A percentile compares a stretch with the other conserved stretches of the same genome.
Evolutionary conservation across 2,888 invertebrate species (phyloP).

Genomic region (Pyrrhia umbra): DNA sequence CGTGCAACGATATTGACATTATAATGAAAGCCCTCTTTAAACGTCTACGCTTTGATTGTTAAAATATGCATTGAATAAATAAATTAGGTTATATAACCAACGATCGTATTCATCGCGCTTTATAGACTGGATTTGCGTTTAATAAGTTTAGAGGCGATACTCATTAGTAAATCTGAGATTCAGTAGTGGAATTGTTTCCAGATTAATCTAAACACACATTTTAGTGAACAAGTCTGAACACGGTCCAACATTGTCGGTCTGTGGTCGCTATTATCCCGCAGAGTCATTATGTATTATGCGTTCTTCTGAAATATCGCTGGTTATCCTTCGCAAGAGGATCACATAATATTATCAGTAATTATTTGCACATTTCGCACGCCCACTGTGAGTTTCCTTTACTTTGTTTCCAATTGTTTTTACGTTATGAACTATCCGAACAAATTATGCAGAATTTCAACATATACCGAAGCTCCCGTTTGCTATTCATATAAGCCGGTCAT

Average conservation of each 20-base stretch:
- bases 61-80: conserved; percentile 76
- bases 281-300: conserved; percentile 70
- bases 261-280: conserved; percentile 57
- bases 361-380: conserved; percentile 78
- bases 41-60: conserved; percentile 75
- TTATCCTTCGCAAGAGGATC: conserved; percentile 76
- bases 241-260: conserved; percentile 57
- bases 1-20: conserved; percentile 76
- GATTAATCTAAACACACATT: conserved; percentile 56
- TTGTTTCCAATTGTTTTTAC: conserved; percentile 74
- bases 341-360: conserved; percentile 86
- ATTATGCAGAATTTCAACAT: conserved; percentile 46
- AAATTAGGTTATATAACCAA: conserved; percentile 62
- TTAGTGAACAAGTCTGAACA: conserved; percentile 59
- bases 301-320: conserved; percentile 76
- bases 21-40: conserved; percentile 76
- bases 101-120: conserved; percentile 55
- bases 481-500: conserved; percentile 24
- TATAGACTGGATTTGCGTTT: conserved; percentile 51
- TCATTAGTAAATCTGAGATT: conserved; percentile 61
- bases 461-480: conserved; percentile 23
- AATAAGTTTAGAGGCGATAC: conserved; percentile 52
- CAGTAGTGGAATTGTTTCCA: conserved; percentile 57
- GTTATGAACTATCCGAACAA: conserved; percentile 62
- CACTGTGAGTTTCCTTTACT: conserved; percentile 66